These are phyloP conservation scores for Phoronis australis DNA, from an alignment of 2,888 invertebrate species.

Conservation along the genomic window DNA sequence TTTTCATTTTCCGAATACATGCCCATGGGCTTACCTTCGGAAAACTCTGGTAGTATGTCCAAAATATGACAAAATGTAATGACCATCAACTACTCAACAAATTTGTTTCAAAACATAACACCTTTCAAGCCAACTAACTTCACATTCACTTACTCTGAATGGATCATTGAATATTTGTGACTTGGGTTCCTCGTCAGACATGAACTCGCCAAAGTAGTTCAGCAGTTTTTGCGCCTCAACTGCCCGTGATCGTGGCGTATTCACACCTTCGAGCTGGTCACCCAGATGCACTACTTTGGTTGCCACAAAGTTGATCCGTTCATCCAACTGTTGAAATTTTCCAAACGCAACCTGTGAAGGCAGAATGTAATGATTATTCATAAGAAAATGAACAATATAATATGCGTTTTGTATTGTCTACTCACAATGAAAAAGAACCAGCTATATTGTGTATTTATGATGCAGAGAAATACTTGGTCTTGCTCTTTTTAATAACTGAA, in stretches of 20 bases:
- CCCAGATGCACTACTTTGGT: conserved; percentile 97
- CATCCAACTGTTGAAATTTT: conserved; percentile 87
- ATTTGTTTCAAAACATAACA: no score
- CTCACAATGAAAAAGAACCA: background rate
- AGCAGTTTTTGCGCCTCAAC: conserved; percentile 91
- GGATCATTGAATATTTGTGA: conserved; percentile 84
- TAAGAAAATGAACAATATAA: background rate
- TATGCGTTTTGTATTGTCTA: background rate
- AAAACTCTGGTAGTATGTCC: no score
- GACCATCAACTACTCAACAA: no score
- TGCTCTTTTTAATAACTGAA: no score
- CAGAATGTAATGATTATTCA: conserved; percentile 1
- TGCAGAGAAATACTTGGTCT: no score
- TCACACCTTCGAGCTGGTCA: conserved; percentile 93
- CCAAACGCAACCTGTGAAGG: conserved; percentile 68
- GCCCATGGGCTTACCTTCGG: no score
- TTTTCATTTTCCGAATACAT: no score
- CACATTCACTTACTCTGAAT: conserved; percentile 67
- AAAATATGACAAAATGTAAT: no score
- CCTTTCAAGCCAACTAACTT: no score
- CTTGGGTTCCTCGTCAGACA: conserved; percentile 76
- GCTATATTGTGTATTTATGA: no score
- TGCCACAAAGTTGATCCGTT: conserved; percentile 92
- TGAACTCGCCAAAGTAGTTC: conserved; percentile 85
- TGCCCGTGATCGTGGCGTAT: conserved; percentile 87